Evolutionary conservation across 2,797 vertebrate genomes (phyloP), one percentile per base, ranked within the genome.

Genomic region (Yasuhikotakia modesta): DNA sequence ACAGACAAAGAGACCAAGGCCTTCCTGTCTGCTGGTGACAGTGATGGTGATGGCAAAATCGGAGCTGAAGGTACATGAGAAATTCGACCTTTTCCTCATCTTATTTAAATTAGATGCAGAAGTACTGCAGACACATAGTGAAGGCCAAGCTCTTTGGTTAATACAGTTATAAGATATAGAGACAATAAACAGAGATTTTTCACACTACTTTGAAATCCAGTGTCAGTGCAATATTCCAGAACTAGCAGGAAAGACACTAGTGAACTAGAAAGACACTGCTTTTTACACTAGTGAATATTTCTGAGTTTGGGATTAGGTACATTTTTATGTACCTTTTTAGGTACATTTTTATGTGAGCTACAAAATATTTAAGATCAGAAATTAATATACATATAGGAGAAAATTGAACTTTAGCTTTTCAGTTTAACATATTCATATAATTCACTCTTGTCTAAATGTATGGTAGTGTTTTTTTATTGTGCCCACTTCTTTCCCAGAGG

Each of bases 41-140:
- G 79, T 0, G 93, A 95, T 70, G 91, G 93, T 88, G 93, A 95
- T 4, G 92, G 94, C 91, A 94, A 87, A 88, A 93, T 94, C 11
- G 93, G 93, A 87, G 86, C 90, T 22, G 93, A 93, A 1, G 93
- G 93, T 95, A 81, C 30, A 22, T 30, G 4, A 24, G 7, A 52
- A 48, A 78, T 14, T 2, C 14, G 14, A 17, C 48, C 30, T 50
- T 16, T 0, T 27, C 2, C 13, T 5, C 6, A 7, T 27, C 16
- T 24, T 4, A 63, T 17, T 50, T 27, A 35, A 7, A 71, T 24
- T 3, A 50, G 12, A 21, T 7, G 19, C 50, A 65, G 19, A 73
- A 10, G 61, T 32, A 16, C 32, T 61, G 13, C 46, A 4, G 35
- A 35, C n/a, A 53, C 52, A 21, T 58, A 12, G 27, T 27, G 27